Evolutionary conservation across 2,888 invertebrate species (phyloP).

Genomic region (Polydrusus cervinus): DNA sequence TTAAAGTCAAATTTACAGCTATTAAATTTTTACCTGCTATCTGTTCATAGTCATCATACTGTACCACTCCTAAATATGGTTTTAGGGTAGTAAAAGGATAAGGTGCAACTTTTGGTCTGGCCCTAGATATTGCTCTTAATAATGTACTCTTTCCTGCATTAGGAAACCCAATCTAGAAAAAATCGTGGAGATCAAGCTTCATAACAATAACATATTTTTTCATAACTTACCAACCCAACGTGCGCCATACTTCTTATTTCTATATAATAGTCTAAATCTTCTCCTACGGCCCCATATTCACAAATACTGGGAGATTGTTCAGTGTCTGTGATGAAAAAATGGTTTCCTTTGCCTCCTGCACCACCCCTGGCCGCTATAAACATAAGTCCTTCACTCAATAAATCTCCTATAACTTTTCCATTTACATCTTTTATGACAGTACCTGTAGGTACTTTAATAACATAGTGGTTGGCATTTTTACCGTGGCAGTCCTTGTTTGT

Average conservation of each 20-base stretch:
- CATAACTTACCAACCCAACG: constrained; percentile 83
- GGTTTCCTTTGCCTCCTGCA: constrained; percentile 96
- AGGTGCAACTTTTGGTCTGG: constrained; percentile 91
- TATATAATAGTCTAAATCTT: constrained; percentile 80
- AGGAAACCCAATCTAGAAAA: constrained; percentile 80
- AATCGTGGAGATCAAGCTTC: background rate
- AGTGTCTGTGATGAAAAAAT: constrained; percentile 88
- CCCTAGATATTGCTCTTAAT: constrained; percentile 87
- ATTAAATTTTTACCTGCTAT: constrained; percentile 75
- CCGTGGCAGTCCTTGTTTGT: constrained; percentile 85
- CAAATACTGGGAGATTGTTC: constrained; percentile 88
- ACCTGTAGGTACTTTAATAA: constrained; percentile 88
- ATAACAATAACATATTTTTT: no score
- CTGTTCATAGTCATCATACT: constrained; percentile 92
- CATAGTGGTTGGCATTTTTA: constrained; percentile 82
- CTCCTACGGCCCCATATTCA: constrained; percentile 91
- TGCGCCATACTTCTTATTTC: constrained; percentile 96
- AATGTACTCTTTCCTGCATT: constrained; percentile 97
- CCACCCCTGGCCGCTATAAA: constrained; percentile 97
- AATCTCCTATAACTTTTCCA: constrained; percentile 80
- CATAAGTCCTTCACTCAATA: constrained; percentile 80
- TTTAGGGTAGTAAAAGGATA: constrained; percentile 93
- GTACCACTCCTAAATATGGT: constrained; percentile 91
- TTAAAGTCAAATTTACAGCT: no score
- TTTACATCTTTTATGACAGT: constrained; percentile 78